Evolutionary conservation across 2,888 invertebrate species (phyloP), one percentile per base, ranked within the genome.

Genomic region (Neoaliturus tenellus): DNA sequence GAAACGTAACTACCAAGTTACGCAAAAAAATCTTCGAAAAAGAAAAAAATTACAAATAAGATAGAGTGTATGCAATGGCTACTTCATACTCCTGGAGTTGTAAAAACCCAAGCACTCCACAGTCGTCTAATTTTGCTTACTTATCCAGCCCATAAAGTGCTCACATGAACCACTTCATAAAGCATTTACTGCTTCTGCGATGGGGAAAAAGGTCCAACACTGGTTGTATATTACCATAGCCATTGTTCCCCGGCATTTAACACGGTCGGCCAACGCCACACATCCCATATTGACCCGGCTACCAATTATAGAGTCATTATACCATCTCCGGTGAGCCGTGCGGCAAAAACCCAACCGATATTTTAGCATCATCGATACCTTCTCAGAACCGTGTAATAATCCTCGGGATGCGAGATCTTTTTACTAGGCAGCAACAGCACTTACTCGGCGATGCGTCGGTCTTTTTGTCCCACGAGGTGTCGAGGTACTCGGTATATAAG

Each of bases 181-280:
- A 78, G 28, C 31, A 55, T 51, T 78, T 78, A 35, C 78, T 78
- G 20, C 75, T 23, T 10, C 39, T 69, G 69, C 39, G 25, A 10
- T 25, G 69, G 31, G 3, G 12, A 75, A 75, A 75, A 75, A 75
- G 5, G 23, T 17, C 1, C 33, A 51, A 35, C 78, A 78, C 78
- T 78, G 51, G 78, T 35, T 33, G 1, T 48, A 51, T 35, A 78
- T 78, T 35, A 75, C 33, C 78, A 78, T 51, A 78, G 17, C 78
- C 55, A 78, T 78, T 78, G 78, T 78, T 78, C 78, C 35, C 10
- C 12, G 48, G 35, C 78, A 78, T 78, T 78, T 78, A 78, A 78
- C 48, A 78, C 55, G 28, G 25, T 48, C 23, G 67, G 28, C 67
- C 71, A n/a, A 75, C 75, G 33, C 78, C 55, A 20, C 55, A 55